These are phyloP conservation scores for Gobius niger DNA, from an alignment of 2,113 vertebrate species.

Conservation along the genomic window DNA sequence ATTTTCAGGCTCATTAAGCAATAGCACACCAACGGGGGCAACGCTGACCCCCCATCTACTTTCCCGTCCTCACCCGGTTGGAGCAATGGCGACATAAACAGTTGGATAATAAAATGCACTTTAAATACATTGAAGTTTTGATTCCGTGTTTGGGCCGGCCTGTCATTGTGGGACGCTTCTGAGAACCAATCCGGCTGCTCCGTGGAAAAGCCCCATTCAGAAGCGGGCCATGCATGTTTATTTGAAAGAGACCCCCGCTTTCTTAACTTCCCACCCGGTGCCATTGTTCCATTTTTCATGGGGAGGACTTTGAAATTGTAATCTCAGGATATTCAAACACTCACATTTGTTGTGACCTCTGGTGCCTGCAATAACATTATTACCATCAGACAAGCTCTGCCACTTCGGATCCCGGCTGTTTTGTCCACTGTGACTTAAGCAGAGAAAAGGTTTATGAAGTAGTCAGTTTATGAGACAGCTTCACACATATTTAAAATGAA, in stretches of 20 bases:
- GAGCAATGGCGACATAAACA: conserved; percentile 27
- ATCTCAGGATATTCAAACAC: conserved; percentile 79
- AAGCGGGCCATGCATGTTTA: conserved; percentile 72
- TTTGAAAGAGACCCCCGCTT: conserved; percentile 70
- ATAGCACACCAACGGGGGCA: conserved; percentile 54
- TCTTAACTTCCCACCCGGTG: conserved; percentile 74
- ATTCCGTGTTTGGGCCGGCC: conserved; percentile 48
- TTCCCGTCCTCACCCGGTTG: conserved; percentile 53
- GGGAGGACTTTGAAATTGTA: conserved; percentile 82
- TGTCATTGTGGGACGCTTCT: conserved; percentile 31
- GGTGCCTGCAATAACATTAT: conserved; percentile 78
- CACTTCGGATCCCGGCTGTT: conserved; percentile 26
- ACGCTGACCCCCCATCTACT: conserved; percentile 44
- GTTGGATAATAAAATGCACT: conserved; percentile 38
- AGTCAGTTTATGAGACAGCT: background rate
- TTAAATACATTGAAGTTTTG: conserved; percentile 52
- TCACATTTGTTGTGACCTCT: conserved; percentile 79
- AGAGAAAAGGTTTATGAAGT: conserved; percentile 1
- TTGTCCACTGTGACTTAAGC: conserved; percentile 11
- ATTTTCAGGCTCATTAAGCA: conserved; percentile 84
- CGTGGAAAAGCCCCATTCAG: conserved; percentile 63
- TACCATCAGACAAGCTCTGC: conserved; percentile 50
- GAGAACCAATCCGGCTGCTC: conserved; percentile 71
- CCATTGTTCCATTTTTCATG: conserved; percentile 73
- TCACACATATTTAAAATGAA: background rate